Base-by-base conservation (phyloP, 2,113 vertebrate species). In the Carassius gibelio region DNA sequence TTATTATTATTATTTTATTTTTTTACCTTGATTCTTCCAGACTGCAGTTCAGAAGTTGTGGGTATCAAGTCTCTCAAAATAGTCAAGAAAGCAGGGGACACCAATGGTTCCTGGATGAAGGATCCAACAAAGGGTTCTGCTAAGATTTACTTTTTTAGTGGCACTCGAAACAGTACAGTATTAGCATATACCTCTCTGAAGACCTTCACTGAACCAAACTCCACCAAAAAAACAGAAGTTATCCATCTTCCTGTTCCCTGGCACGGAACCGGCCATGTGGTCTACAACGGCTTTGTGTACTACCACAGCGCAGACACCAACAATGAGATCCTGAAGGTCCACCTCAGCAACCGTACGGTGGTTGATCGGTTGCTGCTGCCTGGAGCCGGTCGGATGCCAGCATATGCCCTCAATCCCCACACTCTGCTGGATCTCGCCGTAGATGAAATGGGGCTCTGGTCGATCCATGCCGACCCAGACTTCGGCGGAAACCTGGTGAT, bases 371-470 rank as follows among this genome's bases (percentile, higher is more conserved):
- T 96, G 90, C 90, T 96, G 5, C 90, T 99, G 38, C 95, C 94
- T 2, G 96, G 96, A 61, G 97, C 95, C 0, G 96, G 96, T 0
- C 93, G 90, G 3, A 88, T 96, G 0, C 95, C 95, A 2, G 94
- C 89, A 34, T 99, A 98, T 81, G 93, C 95, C 66, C 96, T 97
- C 81, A 94, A 95, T 13, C 94, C 96, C 0, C 93, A 94, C 23
- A 98, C 95, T 19, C 96, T 95, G 88, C 93, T 99, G 77, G 96
- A 98, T 89, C 87, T 99, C 88, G 96, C 96, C 21, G 91, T 96
- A 1, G 98, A 99, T 0, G 97, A 99, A 77, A 94, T 97, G 0
- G 97, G 98, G 34, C 95, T 99, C 36, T 99, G 98, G 98, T 94
- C 96, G 81, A 95, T 99, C 15, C 94, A 99, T 0, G 93, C 96